These are phyloP conservation scores for Mugil cephalus DNA, from an alignment of 2,113 vertebrate species.

Conservation along the genomic window DNA sequence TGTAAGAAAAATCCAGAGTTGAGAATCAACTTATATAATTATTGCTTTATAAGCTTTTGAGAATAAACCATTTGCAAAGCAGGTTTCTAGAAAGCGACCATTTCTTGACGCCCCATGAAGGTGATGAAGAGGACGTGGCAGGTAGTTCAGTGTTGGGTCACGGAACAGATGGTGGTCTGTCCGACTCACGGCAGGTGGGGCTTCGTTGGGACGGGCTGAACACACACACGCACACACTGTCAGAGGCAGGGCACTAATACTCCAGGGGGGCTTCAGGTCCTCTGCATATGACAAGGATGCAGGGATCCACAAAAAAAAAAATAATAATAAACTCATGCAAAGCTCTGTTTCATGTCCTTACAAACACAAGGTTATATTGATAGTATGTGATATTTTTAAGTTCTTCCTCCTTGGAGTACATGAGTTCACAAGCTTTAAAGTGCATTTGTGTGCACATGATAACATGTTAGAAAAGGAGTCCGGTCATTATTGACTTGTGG, in stretches of 20 bases:
- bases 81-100: conserved; percentile 14
- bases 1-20: conserved; percentile 17
- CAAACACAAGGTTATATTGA: no score
- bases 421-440: no score
- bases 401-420: no score
- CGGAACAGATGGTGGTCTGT: conserved; percentile 77
- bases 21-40: conserved; percentile 19
- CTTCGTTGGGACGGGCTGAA: conserved; percentile 46
- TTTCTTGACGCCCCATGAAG: conserved; percentile 27
- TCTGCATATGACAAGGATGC: conserved; percentile 31
- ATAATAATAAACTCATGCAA: background rate
- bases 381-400: no score
- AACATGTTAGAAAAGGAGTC: no score
- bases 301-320: background rate
- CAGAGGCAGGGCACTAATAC: conserved; percentile 45
- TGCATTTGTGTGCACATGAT: no score
- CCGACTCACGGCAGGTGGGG: conserved; percentile 60
- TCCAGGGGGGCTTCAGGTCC: conserved; percentile 20
- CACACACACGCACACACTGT: conserved; percentile 19
- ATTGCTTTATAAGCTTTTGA: conserved; percentile 16
- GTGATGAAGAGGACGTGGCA: conserved; percentile 57
- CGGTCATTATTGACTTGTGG: no score
- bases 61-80: conserved; percentile 25
- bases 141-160: conserved; percentile 60
- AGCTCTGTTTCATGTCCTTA: no score